Evolutionary conservation across 1,140 invertebrate genomes (phyloP).

Genomic region (Diabrotica virgifera): DNA sequence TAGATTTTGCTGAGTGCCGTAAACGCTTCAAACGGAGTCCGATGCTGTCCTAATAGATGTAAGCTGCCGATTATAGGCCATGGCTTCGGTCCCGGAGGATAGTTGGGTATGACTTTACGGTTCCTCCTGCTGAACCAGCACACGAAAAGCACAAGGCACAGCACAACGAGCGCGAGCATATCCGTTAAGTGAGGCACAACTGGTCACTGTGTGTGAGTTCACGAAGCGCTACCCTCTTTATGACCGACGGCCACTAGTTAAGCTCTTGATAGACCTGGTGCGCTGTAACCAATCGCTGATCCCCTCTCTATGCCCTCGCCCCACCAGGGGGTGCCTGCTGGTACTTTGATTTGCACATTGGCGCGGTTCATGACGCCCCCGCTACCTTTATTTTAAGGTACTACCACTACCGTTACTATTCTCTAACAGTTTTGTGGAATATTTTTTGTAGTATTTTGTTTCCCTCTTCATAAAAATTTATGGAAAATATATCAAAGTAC

Average conservation of each 20-base stretch:
- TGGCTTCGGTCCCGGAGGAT: constrained; percentile 60
- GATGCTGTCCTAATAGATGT: constrained; percentile 61
- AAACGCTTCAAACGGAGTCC: constrained; percentile 72
- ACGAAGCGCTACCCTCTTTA: constrained; percentile 46
- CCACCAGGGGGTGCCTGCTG: constrained; percentile 34
- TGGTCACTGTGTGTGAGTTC: constrained; percentile 42
- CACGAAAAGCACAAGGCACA: constrained; percentile 39
- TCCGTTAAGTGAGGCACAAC: constrained; percentile 31
- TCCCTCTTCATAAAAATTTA: no score
- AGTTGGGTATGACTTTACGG: constrained; percentile 32
- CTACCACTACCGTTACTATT: no score
- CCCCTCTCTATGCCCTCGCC: constrained; percentile 33
- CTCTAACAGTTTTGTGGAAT: no score
- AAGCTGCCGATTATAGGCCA: constrained; percentile 72
- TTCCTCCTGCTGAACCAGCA: constrained; percentile 36
- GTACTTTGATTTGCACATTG: constrained; percentile 32
- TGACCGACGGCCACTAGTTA: constrained; percentile 36
- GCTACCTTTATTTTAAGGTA: constrained; percentile 10
- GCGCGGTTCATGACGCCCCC: constrained; percentile 31
- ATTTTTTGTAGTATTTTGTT: no score
- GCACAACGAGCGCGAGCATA: constrained; percentile 41
- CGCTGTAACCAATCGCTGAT: constrained; percentile 33
- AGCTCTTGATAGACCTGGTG: constrained; percentile 35
- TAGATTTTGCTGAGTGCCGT: constrained; percentile 65
- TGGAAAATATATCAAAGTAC: no score